Conservation (phyloP, 2,797 vertebrate genomes). For the Spondyliosoma cantharus region DNA sequence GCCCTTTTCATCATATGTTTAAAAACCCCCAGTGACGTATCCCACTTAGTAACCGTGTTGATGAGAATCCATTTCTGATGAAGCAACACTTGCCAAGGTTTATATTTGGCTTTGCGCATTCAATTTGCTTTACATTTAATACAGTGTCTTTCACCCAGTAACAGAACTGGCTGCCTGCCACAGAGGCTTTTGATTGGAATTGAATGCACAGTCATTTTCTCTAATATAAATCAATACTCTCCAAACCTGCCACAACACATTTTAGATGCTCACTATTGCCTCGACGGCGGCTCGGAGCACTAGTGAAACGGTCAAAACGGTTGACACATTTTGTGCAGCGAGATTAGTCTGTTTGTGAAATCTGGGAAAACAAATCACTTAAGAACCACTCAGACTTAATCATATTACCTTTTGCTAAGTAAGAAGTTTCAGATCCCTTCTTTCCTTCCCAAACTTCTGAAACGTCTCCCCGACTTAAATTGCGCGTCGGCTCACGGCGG, state of each 20-base stretch:
- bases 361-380: slow-evolving; percentile 74
- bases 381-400: slow-evolving; percentile 75
- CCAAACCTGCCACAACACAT: slow-evolving; percentile 75
- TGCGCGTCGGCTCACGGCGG: not conserved
- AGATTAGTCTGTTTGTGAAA: slow-evolving; percentile 69
- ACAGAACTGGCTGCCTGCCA: slow-evolving; percentile 80
- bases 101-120: slow-evolving; percentile 77
- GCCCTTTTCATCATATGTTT: slow-evolving; percentile 42
- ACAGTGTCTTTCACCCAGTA: slow-evolving; percentile 75
- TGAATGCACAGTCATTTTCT: slow-evolving; percentile 82
- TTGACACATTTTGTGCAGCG: slow-evolving; percentile 49
- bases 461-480: not conserved
- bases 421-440: slow-evolving; percentile 65
- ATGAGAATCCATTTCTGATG: slow-evolving; percentile 76
- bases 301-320: slow-evolving; percentile 55
- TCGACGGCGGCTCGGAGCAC: slow-evolving; percentile 46
- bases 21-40: slow-evolving; percentile 39
- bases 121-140: slow-evolving; percentile 79
- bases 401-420: slow-evolving; percentile 72
- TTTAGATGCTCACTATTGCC: slow-evolving; percentile 74
- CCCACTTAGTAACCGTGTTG: slow-evolving; percentile 61
- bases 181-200: slow-evolving; percentile 83
- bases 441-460: slow-evolving; percentile 49
- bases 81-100: slow-evolving; percentile 68
- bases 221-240: slow-evolving; percentile 83